Evolutionary conservation across 2,797 vertebrate species (phyloP), one percentile per base, ranked within the genome.

Genomic region (Pelodytes ibericus): DNA sequence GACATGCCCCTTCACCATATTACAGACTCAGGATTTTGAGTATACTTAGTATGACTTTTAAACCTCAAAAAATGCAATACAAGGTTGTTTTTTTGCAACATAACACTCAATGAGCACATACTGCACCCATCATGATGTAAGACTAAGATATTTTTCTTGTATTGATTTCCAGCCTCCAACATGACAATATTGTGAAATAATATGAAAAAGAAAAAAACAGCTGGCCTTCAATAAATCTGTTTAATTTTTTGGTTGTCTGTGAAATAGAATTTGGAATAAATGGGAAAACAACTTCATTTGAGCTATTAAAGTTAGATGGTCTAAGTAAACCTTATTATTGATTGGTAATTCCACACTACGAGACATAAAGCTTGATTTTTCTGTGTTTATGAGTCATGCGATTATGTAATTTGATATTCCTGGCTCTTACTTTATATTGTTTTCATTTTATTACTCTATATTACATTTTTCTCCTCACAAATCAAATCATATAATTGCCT

Each of bases 381-480:
- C 76, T 72, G 63, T 73, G 41, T 61, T 78, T 79, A 41, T 79
- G 60, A 84, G 31, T 83, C 77, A 85, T 87, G 87, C 86, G 78
- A 82, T 88, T 85, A 85, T 83, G 80, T 79, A 84, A 85, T 86
- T 87, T 84, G 84, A 85, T 88, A 84, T 82, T 79, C 84, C 80
- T 83, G 75, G 81, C 81, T 84, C 73, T 81, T 80, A 82, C 71
- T 86, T 87, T 75, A 80, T 84, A 81, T 85, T 86, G 76, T 82
- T 85, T 84, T 62, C 70, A 82, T 81, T 89, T 89, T 89, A 89
- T 88, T 85, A 86, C 86, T 87, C 87, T 84, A 74, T 87, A 82
- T 86, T 86, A 82, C 75, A 80, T 86, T 81, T 80, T 80, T 74
- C 65, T 81, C 75, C 82, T 85, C 82, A 25, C 70, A 84, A 75